phyloP scores from a whole-genome alignment of 2,797 vertebrate species.

The Carduelis carduelis region DNA sequence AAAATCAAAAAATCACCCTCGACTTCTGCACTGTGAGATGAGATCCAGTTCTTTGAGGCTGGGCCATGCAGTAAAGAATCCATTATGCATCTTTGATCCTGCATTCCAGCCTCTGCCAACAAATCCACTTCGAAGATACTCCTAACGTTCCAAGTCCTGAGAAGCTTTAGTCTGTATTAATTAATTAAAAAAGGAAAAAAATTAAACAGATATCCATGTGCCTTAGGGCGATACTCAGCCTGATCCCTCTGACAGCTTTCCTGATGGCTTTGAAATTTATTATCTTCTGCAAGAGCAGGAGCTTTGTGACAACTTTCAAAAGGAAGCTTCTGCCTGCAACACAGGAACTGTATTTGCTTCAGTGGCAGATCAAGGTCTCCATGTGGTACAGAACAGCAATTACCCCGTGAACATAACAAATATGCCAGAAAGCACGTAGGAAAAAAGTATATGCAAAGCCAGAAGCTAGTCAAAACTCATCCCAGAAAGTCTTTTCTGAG shows the following conservation, averaged over 20 bases:
- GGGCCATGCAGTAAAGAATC: neutral
- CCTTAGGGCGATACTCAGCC: neutral
- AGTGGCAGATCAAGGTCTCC: constrained; percentile 9
- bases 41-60: neutral
- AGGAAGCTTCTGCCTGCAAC: neutral
- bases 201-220: neutral
- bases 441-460: neutral
- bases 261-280: neutral
- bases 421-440: neutral
- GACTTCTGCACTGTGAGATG: neutral
- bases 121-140: neutral
- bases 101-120: neutral
- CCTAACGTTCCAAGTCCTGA: neutral
- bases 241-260: neutral
- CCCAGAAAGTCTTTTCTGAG: neutral
- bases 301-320: neutral
- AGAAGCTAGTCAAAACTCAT: neutral
- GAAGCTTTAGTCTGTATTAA: constrained; percentile 13
- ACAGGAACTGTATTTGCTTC: neutral
- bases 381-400: neutral
- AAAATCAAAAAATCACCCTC: neutral
- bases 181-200: neutral
- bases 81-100: neutral
- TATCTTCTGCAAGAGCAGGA: neutral
- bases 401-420: neutral